A percentile compares a stretch with the other conserved stretches of the same genome.
These are phyloP conservation scores for Pavo muticus DNA, from an alignment of 2,113 vertebrate genomes.

Conservation along the genomic window DNA sequence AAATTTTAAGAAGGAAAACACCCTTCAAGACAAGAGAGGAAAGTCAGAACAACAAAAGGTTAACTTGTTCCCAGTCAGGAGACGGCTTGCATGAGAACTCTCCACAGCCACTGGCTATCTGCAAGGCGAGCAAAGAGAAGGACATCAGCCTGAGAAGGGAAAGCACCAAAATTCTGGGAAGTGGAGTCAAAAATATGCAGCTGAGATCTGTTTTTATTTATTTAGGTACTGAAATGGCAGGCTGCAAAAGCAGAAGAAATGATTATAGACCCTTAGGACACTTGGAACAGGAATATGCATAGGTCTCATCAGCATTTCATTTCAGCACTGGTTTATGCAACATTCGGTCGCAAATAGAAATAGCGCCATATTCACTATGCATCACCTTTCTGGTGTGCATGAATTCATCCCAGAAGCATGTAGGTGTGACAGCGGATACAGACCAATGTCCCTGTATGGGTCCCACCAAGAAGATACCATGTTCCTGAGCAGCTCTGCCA, in stretches of 20 bases:
- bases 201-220: not conserved
- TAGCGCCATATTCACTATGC: not conserved
- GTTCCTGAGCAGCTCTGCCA: not conserved
- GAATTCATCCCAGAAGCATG: not conserved
- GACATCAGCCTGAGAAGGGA: not conserved
- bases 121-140: not conserved
- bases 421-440: not conserved
- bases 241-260: not conserved
- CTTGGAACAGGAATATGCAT: not conserved
- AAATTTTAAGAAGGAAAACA: not conserved
- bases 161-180: conserved; percentile 7
- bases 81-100: not conserved
- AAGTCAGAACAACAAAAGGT: not conserved
- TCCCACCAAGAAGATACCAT: not conserved
- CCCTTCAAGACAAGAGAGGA: not conserved
- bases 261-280: not conserved
- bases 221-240: not conserved
- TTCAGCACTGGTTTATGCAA: not conserved
- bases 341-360: not conserved
- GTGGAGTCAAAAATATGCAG: not conserved
- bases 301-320: not conserved
- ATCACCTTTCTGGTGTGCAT: not conserved
- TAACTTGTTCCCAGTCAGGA: not conserved
- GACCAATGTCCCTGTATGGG: not conserved
- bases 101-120: not conserved